Evolutionary conservation across 2,113 vertebrate genomes (phyloP).

Genomic region (Aspidoscelis tigris): DNA sequence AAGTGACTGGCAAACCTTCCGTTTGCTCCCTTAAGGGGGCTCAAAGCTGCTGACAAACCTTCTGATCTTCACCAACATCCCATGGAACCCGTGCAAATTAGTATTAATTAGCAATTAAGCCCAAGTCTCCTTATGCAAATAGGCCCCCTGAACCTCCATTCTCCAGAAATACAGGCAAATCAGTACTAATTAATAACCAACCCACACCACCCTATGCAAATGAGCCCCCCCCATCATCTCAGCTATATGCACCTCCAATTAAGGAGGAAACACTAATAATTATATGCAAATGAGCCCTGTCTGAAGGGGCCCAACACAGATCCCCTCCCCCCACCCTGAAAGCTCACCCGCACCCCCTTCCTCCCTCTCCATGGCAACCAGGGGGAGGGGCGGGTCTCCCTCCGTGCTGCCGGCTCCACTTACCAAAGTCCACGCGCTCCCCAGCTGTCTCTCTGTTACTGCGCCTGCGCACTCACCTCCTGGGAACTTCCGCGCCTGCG

Average conservation of each 20-base stretch:
- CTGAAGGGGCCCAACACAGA: not conserved
- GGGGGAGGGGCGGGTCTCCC: not conserved
- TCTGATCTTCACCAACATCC: no score
- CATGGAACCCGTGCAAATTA: not conserved
- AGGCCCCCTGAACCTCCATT: no score
- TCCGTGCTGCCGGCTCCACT: not conserved
- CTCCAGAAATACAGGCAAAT: not conserved
- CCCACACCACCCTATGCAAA: not conserved
- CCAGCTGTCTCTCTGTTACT: no score
- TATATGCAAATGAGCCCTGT: not conserved
- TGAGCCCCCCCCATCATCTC: not conserved
- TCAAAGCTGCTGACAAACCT: no score
- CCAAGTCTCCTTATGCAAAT: not conserved
- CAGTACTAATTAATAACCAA: not conserved
- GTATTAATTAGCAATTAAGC: not conserved
- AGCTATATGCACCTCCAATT: no score
- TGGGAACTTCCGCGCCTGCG: not conserved
- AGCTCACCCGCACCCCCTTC: not conserved
- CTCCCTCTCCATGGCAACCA: slow-evolving; percentile 5
- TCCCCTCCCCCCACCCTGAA: not conserved
- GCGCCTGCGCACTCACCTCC: not conserved
- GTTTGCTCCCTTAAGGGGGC: no score
- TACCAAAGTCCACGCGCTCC: not conserved
- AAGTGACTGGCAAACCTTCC: no score
- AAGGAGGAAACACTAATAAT: not conserved